Percentiles rank a stretch among this genome's conserved stretches.
phyloP scores from a whole-genome alignment of 2,797 vertebrate genomes.

The Oryzias sinensis region DNA sequence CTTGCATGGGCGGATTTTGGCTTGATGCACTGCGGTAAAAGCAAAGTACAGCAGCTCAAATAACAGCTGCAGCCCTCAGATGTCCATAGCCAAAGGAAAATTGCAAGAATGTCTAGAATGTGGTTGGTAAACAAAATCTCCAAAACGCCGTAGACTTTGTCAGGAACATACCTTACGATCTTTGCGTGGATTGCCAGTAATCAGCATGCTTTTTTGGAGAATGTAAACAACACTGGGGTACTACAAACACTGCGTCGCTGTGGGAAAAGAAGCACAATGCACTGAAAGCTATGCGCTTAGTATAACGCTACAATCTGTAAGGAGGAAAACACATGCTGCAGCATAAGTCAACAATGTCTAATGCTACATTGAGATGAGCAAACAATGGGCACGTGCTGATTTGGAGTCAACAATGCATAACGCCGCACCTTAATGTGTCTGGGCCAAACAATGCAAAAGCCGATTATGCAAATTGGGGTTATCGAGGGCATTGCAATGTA shows the following conservation, averaged over 20 bases:
- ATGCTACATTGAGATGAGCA: slow-evolving; percentile 63
- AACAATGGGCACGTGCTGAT: slow-evolving; percentile 73
- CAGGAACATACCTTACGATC: slow-evolving; percentile 28
- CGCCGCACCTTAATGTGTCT: slow-evolving; percentile 74
- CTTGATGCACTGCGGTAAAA: slow-evolving; percentile 12
- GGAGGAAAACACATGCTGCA: slow-evolving; percentile 66
- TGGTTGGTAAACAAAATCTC: slow-evolving; percentile 36
- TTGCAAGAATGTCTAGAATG: slow-evolving; percentile 55
- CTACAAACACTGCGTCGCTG: slow-evolving; percentile 11
- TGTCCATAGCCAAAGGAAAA: slow-evolving; percentile 27
- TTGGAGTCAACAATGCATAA: slow-evolving; percentile 67
- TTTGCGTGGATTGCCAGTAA: slow-evolving; percentile 36
- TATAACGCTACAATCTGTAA: slow-evolving; percentile 42
- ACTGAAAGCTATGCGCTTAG: slow-evolving; percentile 32
- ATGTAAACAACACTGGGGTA: slow-evolving; percentile 24
- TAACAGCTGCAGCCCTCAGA: slow-evolving; percentile 10
- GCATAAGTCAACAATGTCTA: slow-evolving; percentile 64
- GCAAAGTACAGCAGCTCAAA: slow-evolving; percentile 8
- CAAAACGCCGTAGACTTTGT: slow-evolving; percentile 38
- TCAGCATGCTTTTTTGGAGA: slow-evolving; percentile 27
- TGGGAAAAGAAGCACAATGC: slow-evolving; percentile 43
- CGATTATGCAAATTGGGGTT: slow-evolving; percentile 80
- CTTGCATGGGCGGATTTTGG: slow-evolving; percentile 1
- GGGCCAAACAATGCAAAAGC: slow-evolving; percentile 75
- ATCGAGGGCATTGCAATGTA: slow-evolving; percentile 69